Evolutionary conservation across 2,888 invertebrate species (phyloP).

Genomic region (Mimachlamys varia): DNA sequence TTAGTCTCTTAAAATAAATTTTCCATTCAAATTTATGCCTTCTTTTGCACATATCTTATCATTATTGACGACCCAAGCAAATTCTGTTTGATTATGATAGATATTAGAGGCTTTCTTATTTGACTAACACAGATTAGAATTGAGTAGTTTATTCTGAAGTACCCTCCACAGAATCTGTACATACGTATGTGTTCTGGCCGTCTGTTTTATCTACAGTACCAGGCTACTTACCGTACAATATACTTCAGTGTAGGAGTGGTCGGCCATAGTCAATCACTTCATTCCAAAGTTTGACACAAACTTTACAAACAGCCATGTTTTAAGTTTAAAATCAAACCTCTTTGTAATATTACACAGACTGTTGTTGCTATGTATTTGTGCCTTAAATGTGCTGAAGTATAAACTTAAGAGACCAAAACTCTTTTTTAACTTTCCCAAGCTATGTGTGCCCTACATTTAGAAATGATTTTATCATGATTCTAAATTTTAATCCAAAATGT

Average conservation of each 20-base stretch:
- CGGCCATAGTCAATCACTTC: background rate
- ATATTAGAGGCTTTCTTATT: background rate
- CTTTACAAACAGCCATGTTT: background rate
- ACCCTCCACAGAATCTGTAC: background rate
- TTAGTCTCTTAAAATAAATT: background rate
- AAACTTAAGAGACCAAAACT: background rate
- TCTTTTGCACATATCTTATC: background rate
- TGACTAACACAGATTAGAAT: background rate
- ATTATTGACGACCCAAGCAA: background rate
- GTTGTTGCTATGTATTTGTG: background rate
- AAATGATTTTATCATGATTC: no score
- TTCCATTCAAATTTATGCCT: background rate
- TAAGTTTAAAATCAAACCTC: background rate
- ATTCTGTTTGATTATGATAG: background rate
- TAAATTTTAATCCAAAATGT: no score
- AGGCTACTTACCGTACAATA: background rate
- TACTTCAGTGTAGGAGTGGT: background rate
- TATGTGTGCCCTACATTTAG: background rate
- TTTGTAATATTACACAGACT: background rate
- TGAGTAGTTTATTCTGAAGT: background rate
- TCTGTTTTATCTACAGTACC: no score
- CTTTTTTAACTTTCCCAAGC: background rate
- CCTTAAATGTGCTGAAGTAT: background rate
- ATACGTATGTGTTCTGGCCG: background rate
- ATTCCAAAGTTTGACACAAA: background rate